Conservation (phyloP, 1,140 invertebrate genomes). For the Vanessa atalanta region DNA sequence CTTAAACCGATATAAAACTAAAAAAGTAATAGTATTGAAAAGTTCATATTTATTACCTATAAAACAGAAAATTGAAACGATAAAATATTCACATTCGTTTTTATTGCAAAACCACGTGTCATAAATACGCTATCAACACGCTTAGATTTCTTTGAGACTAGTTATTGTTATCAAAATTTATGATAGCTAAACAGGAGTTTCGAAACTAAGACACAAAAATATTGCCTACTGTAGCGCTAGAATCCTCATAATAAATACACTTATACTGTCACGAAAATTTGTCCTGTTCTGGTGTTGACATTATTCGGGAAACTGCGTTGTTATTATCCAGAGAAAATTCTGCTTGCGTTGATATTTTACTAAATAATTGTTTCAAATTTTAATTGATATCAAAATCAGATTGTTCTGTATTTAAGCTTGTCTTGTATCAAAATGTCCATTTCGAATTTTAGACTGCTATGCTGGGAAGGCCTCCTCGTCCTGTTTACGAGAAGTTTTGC, state of each 20-base stretch:
- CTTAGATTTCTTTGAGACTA: conserved; percentile 19
- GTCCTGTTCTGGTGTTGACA: conserved; percentile 38
- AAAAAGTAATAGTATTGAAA: not conserved
- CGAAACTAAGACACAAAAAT: conserved; percentile 35
- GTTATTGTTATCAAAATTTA: conserved; percentile 23
- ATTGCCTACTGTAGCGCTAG: conserved; percentile 31
- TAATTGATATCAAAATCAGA: too few species aligned
- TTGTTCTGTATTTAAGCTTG: too few species aligned
- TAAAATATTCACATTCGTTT: conserved; percentile 43
- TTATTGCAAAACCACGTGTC: conserved; percentile 46
- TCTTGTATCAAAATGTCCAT: too few species aligned
- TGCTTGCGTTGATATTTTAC: conserved; percentile 7
- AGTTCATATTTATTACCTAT: conserved; percentile 35
- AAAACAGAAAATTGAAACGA: conserved; percentile 47
- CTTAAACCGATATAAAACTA: conserved; percentile 1
- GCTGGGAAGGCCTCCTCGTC: too few species aligned
- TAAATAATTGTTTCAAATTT: too few species aligned
- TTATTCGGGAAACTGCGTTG: conserved; percentile 32
- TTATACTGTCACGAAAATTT: conserved; percentile 38
- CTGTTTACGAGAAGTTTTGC: too few species aligned
- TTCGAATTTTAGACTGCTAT: too few species aligned
- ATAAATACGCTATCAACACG: conserved; percentile 43
- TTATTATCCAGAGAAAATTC: conserved; percentile 26
- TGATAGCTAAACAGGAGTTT: conserved; percentile 1
- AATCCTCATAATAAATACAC: conserved; percentile 39